Conservation (phyloP, 2,113 vertebrate species). For the Halichoeres trimaculatus region DNA sequence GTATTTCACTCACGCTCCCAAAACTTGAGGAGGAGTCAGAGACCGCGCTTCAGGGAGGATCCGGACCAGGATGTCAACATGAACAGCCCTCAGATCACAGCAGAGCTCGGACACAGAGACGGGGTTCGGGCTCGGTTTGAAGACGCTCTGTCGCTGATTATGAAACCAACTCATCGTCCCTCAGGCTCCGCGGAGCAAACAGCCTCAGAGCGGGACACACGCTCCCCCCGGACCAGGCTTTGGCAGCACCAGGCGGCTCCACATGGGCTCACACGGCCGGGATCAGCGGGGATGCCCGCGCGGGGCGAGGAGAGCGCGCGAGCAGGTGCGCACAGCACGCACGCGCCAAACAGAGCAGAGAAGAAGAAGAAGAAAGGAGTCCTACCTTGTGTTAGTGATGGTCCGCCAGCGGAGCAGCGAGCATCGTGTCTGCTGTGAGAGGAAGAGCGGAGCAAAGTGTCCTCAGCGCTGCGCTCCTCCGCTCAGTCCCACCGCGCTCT, state of each 20-base stretch:
- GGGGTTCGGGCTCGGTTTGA: not conserved
- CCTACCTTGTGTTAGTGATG: conserved; percentile 51
- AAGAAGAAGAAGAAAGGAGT: not conserved
- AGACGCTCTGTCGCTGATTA: not conserved
- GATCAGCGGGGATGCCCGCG: conserved; percentile 21
- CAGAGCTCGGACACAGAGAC: not conserved
- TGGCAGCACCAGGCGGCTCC: conserved; percentile 35
- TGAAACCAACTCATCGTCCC: not conserved
- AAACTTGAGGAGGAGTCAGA: conserved; percentile 42
- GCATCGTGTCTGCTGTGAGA: conserved; percentile 36
- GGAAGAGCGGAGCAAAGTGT: conserved; percentile 36
- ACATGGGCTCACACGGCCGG: conserved; percentile 38
- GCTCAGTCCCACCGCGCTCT: conserved; percentile 15
- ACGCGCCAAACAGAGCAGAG: not conserved
- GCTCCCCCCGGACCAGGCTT: not conserved
- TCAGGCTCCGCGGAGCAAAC: not conserved
- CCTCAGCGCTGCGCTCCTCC: conserved; percentile 33
- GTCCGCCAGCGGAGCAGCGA: not conserved
- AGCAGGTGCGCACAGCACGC: conserved; percentile 18
- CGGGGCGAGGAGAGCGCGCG: conserved; percentile 4
- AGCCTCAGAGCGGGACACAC: not conserved
- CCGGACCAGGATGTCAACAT: no score
- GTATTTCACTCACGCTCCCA: conserved; percentile 61
- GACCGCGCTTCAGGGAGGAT: not conserved
- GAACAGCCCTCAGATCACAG: no score